Evolutionary conservation across 2,888 invertebrate species (phyloP), one percentile per base, ranked within the genome.

Genomic region (Vannuccia rotundouncinata): DNA sequence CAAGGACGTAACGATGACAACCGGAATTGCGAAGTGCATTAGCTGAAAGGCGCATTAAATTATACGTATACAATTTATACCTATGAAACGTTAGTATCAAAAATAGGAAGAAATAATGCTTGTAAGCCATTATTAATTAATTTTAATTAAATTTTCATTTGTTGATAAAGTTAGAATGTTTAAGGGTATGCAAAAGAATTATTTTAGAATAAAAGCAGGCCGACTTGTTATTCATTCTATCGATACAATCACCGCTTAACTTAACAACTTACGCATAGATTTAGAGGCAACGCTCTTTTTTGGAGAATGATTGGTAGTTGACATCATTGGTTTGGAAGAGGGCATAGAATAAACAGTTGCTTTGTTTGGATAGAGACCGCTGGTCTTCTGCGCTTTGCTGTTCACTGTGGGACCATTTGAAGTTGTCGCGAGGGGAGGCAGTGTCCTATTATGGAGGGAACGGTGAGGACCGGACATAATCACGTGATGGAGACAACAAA

Each of bases 391-490:
- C 5, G 10, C 45, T 10, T 17, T 45, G 2, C 22, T 66, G 17
- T 66, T 66, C 2, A 17, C 66, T 13, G 10, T 22, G 2, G 66
- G 66, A 2, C 66, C 66, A 27, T 66, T 66, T 2, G 66, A 66
- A 5, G 45, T 17, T 45, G 45, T 45, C 2, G 66, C 66, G 2
- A 66, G 22, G 13, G 66, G 66, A 22, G 66, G 66, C 5, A 66
- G 25, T 13, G 66, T 22, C 66, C 66, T 17, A 22, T 66, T 66
- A 27, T 66, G 66, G 2, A 66, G 66, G 66, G 66, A n/a, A 22
- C 25, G 66, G 22, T 66, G 66, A 22, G 66, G 66, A 66, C 66
- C 66, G 66, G 66, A 66, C 66, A 66, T 66, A n/a, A n/a, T n/a
- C n/a, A n/a, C n/a, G n/a, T n/a, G n/a, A n/a, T n/a, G n/a, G n/a